Evolutionary conservation across 2,888 invertebrate genomes (phyloP).

Genomic region (Aphodius sticticus): DNA sequence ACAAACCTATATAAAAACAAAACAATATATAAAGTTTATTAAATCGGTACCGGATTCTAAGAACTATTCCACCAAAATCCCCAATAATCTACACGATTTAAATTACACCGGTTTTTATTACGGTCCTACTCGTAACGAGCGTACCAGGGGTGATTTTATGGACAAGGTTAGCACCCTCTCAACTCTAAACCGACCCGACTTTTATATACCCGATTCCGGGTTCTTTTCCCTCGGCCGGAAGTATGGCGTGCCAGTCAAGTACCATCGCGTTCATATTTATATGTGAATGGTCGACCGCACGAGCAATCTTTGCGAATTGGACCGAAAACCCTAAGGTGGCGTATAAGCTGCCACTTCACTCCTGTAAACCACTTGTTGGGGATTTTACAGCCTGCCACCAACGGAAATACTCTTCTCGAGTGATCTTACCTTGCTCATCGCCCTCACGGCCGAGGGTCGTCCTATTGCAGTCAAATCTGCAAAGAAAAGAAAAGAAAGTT

Average conservation of each 20-base stretch:
- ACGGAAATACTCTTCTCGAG: background rate
- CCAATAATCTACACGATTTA: background rate
- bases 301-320: background rate
- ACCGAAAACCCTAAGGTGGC: slow-evolving; percentile 4
- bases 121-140: background rate
- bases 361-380: slow-evolving; percentile 1
- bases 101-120: background rate
- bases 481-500: slow-evolving; percentile 47
- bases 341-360: background rate
- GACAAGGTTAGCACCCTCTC: background rate
- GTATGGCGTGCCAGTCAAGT: background rate
- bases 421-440: slow-evolving; percentile 57
- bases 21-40: too few relatives aligned
- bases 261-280: background rate
- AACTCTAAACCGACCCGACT: background rate
- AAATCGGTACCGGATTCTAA: too few relatives aligned
- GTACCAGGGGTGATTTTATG: background rate
- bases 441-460: slow-evolving; percentile 52
- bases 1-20: too few relatives aligned
- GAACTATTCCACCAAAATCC: background rate
- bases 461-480: slow-evolving; percentile 55
- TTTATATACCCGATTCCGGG: background rate
- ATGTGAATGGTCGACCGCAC: background rate
- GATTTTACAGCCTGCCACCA: background rate
- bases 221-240: background rate